Evolutionary conservation across 1,140 invertebrate genomes (phyloP).

Genomic region (Dolichoris vasculosae): DNA sequence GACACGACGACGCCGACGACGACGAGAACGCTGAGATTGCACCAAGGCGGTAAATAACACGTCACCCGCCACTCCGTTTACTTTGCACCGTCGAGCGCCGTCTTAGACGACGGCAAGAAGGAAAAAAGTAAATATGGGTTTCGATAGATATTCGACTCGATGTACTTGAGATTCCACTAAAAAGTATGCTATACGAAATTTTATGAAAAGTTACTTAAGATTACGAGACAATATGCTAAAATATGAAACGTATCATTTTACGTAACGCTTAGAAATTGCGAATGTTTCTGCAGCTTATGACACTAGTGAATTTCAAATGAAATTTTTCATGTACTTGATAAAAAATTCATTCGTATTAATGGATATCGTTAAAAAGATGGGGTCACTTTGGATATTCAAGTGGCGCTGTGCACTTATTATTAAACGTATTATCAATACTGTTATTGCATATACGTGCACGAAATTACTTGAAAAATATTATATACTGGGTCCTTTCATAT

Average conservation of each 20-base stretch:
- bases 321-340: not conserved
- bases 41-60: slow-evolving; percentile 69
- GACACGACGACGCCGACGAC: slow-evolving; percentile 55
- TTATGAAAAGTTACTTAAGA: no score
- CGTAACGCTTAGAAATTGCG: not conserved
- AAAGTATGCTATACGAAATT: not conserved
- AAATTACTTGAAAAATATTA: no score
- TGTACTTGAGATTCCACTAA: not conserved
- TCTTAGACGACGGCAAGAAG: slow-evolving; percentile 36
- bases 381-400: no score
- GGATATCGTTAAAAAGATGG: no score
- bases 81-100: slow-evolving; percentile 59
- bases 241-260: not conserved
- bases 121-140: slow-evolving; percentile 5
- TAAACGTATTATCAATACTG: not conserved
- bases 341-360: not conserved
- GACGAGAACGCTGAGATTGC: slow-evolving; percentile 62
- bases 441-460: not conserved
- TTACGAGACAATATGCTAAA: not conserved
- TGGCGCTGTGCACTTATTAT: not conserved
- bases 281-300: not conserved
- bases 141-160: not conserved
- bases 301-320: no score
- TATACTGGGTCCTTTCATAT: no score
- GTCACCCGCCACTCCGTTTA: slow-evolving; percentile 68